Base-by-base conservation (phyloP, 2,797 vertebrate species). In the Aplochiton taeniatus region DNA sequence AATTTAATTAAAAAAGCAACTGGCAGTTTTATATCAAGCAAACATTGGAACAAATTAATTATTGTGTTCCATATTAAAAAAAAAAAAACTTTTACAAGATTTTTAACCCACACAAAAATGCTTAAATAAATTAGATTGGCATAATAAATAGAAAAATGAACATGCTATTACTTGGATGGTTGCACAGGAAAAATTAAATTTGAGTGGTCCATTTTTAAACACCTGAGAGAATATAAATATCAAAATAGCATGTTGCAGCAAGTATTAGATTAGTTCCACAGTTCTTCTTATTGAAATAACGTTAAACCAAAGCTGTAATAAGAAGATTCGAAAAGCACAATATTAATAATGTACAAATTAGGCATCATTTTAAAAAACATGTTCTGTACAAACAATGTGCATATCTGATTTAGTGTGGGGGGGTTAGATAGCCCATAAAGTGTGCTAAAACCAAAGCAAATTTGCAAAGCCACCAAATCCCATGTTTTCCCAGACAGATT, bases 151-250 rank as follows among this genome's bases (percentile, higher is more conserved):
- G 78, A 86, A 86, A 87, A 46, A 82, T 31, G 86, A 72, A 85
- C 83, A 90, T 83, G 87, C 76, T 87, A 89, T 85, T 83, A 83
- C 73, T 78, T 89, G 80, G 74, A 82, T 88, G 87, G n/a, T 83
- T 78, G 78, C 83, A 87, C 80, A 72, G 81, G 82, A 89, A 87
- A 85, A 79, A 83, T 83, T 80, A 89, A 85, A 83, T 63, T 83
- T 85, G 84, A 80, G 86, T 78, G 84, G 87, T 88, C 70, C 75
- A 81, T 85, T 74, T 75, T 77, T 73, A 74, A 85, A 90, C 88
- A 92, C 91, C 92, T 92, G 91, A 92, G 91, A 92, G 91, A 89
- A 90, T 89, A 92, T 89, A 90, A 88, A 88, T 88, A 89, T 89
- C 80, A 88, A 87, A 87, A 89, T 84, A 87, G 88, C 82, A 84